A percentile compares a stretch with the other conserved stretches of the same genome.
phyloP scores from a whole-genome alignment of 2,888 invertebrate species.

The Erebia aethiops region DNA sequence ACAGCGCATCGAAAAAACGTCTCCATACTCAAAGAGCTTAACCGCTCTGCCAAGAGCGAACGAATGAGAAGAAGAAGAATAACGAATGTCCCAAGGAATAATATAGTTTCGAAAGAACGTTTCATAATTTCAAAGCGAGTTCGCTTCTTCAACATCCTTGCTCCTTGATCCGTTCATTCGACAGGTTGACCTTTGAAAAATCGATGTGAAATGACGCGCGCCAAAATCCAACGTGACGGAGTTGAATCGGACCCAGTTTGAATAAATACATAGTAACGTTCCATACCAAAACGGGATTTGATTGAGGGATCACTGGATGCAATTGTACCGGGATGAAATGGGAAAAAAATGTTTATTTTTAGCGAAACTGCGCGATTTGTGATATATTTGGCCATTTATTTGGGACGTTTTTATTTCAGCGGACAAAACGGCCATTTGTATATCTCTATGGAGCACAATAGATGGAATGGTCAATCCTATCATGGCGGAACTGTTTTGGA shows the following conservation, averaged over 20 bases:
- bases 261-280: constrained; percentile 36
- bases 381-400: constrained; percentile 36
- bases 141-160: constrained; percentile 7
- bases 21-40: too few species aligned
- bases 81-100: too few species aligned
- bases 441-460: constrained; percentile 18
- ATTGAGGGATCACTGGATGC: constrained; percentile 41
- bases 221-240: constrained; percentile 21
- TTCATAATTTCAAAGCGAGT: not conserved
- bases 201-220: constrained; percentile 30
- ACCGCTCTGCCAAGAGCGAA: too few species aligned
- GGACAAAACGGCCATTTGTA: constrained; percentile 23
- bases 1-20: too few species aligned
- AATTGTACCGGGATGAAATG: constrained; percentile 38
- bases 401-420: constrained; percentile 32
- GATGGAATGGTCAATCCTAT: constrained; percentile 13
- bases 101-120: not conserved
- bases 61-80: too few species aligned
- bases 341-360: constrained; percentile 41
- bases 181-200: constrained; percentile 22
- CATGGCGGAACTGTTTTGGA: constrained; percentile 13
- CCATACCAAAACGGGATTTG: constrained; percentile 40
- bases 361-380: constrained; percentile 34
- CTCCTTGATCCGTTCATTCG: not conserved
- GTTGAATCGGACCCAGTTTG: constrained; percentile 20